Conservation (phyloP, 2,113 vertebrate genomes). For the Mustela lutreola region DNA sequence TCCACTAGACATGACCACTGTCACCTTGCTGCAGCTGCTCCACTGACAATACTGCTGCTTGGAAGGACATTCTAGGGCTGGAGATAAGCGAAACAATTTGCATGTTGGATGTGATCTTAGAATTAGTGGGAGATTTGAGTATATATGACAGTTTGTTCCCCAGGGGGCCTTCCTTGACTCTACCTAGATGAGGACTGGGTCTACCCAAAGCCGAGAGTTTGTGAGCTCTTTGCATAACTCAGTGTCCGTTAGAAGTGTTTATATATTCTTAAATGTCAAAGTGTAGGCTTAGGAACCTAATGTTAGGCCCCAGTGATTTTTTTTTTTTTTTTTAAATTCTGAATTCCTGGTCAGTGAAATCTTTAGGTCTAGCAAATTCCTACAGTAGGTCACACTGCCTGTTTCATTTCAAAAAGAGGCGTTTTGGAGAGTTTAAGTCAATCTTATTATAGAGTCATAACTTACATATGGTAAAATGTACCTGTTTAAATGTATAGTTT, state of each 20-base stretch:
- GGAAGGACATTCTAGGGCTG: background rate
- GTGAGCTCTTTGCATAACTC: background rate
- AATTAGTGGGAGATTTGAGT: background rate
- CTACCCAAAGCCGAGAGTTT: too few species aligned
- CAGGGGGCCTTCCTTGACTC: background rate
- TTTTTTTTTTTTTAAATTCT: background rate
- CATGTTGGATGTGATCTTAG: background rate
- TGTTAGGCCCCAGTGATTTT: background rate
- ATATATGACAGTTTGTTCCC: background rate
- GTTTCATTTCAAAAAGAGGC: background rate
- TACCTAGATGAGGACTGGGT: background rate
- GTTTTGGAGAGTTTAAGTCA: background rate
- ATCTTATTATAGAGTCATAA: background rate
- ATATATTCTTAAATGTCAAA: background rate
- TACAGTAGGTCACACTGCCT: background rate
- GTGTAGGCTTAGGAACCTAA: background rate
- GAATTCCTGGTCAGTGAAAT: background rate
- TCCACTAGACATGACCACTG: background rate
- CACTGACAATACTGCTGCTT: background rate
- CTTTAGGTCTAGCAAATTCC: background rate
- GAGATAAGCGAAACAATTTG: fast-evolving
- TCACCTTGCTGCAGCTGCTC: background rate
- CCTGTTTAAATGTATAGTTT: background rate
- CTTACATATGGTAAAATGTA: background rate
- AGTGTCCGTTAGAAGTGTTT: too few species aligned